Evolutionary conservation across 1,140 invertebrate genomes (phyloP).

Genomic region (Pogonomyrmex californicus): DNA sequence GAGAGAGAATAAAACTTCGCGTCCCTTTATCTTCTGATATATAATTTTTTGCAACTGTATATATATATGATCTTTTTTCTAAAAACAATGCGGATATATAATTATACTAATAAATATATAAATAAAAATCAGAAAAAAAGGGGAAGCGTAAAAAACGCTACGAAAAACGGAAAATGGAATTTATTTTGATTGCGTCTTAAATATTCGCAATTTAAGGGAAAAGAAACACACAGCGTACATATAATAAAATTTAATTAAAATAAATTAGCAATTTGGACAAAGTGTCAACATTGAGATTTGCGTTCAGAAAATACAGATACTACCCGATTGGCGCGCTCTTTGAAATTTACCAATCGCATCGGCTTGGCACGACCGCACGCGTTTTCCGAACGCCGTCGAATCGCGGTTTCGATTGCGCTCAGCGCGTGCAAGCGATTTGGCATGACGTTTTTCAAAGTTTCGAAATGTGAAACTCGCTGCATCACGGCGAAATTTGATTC

Average conservation of each 20-base stretch:
- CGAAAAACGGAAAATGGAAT: too few species aligned
- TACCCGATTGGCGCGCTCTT: neutral
- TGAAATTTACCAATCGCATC: neutral
- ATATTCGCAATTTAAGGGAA: too few species aligned
- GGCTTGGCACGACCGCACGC: neutral
- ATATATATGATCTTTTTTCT: too few species aligned
- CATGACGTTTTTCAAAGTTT: slow-evolving; percentile 9
- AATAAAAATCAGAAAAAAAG: too few species aligned
- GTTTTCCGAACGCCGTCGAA: neutral
- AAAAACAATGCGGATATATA: too few species aligned
- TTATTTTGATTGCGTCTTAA: too few species aligned
- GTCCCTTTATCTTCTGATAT: too few species aligned
- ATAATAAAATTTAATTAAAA: neutral
- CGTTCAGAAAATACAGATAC: neutral
- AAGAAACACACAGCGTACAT: too few species aligned
- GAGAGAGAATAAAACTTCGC: neutral
- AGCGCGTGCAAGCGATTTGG: neutral
- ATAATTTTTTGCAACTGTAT: too few species aligned
- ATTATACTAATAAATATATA: too few species aligned
- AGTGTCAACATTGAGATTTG: neutral
- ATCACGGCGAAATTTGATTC: neutral
- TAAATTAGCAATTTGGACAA: neutral
- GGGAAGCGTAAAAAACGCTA: too few species aligned
- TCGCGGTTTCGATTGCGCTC: neutral
- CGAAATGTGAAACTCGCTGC: neutral